Base-by-base conservation (phyloP, 2,797 vertebrate genomes). In the Malacoraja senta region DNA sequence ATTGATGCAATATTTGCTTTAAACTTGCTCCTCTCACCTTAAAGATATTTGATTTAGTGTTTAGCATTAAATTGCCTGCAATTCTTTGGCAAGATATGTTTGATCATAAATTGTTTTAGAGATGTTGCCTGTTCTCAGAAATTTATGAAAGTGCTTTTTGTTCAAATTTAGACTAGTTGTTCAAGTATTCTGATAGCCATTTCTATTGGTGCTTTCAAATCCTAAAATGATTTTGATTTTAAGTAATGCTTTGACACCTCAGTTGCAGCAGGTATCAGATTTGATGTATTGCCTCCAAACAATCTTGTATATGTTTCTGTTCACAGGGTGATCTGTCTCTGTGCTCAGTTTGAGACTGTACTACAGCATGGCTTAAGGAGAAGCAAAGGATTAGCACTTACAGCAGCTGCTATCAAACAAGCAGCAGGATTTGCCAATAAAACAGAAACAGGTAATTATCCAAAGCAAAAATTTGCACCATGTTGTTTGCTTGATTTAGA, bases 341-440 rank as follows among this genome's bases (percentile, higher is more conserved):
- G 99, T 53, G 99, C 98, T 94, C 98, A 99, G 97, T 98, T 99
- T 94, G 99, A 99, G 95, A 97, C 97, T 0, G 98, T 99, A 94
- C 96, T 99, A 93, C 99, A 99, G 96, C 98, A 99, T 12, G 99
- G 99, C 79, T 96, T 99, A 96, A 98, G 96, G 96, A 98, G 98
- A 96, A 99, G 96, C 94, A 95, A 98, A 53, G 99, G 98, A 2
- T 94, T 99, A 93, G 98, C 99, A 0, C 96, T 99, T 93, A 99
- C 98, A 0, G 98, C 98, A 0, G 98, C 98, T 0, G 98, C 98
- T 0, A 97, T 99, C 94, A 99, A 98, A 94, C 99, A 99, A 94
- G 99, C 97, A 0, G 98, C 98, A 0, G 98, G 99, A 94, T 98
- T 99, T 94, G 96, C 98, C 96, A 98, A 96, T 96, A 99, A 97